Conservation (phyloP, 1,140 invertebrate genomes). For the Linepithema humile region DNA sequence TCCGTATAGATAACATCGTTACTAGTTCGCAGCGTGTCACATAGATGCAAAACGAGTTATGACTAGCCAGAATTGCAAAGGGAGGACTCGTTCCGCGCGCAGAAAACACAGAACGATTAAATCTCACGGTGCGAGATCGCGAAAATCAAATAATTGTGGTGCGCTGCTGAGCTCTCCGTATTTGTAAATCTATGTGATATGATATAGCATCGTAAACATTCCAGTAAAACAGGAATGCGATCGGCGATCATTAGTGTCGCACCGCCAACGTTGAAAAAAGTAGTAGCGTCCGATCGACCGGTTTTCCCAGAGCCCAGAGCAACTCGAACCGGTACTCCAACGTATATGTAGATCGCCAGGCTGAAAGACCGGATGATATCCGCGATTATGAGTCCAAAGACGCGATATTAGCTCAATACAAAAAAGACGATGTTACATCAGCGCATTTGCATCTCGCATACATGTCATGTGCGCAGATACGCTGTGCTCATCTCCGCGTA, state of each 20-base stretch:
- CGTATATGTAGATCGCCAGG: slow-evolving; percentile 52
- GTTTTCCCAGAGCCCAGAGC: slow-evolving; percentile 51
- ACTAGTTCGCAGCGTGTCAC: slow-evolving; percentile 29
- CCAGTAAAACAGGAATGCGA: slow-evolving; percentile 31
- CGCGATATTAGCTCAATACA: slow-evolving; percentile 51
- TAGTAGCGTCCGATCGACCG: slow-evolving; percentile 47
- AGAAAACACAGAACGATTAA: slow-evolving; percentile 34
- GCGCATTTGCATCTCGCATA: slow-evolving; percentile 5
- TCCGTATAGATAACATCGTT: slow-evolving; percentile 65
- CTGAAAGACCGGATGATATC: slow-evolving; percentile 53
- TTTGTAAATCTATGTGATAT: neutral
- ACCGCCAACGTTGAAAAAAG: slow-evolving; percentile 50
- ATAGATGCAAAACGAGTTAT: slow-evolving; percentile 59
- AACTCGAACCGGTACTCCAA: slow-evolving; percentile 59
- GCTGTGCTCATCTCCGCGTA: neutral
- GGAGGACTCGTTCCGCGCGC: slow-evolving; percentile 43
- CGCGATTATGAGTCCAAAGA: slow-evolving; percentile 44
- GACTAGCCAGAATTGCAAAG: slow-evolving; percentile 39
- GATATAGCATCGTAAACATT: slow-evolving; percentile 34
- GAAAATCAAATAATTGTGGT: slow-evolving; percentile 49
- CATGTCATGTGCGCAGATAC: neutral
- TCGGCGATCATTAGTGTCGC: slow-evolving; percentile 56
- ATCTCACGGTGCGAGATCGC: neutral
- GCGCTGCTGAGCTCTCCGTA: slow-evolving; percentile 43
- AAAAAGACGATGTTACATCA: slow-evolving; percentile 25